phyloP scores from a whole-genome alignment of 1,140 invertebrate species.

The Drosophila simulans region DNA sequence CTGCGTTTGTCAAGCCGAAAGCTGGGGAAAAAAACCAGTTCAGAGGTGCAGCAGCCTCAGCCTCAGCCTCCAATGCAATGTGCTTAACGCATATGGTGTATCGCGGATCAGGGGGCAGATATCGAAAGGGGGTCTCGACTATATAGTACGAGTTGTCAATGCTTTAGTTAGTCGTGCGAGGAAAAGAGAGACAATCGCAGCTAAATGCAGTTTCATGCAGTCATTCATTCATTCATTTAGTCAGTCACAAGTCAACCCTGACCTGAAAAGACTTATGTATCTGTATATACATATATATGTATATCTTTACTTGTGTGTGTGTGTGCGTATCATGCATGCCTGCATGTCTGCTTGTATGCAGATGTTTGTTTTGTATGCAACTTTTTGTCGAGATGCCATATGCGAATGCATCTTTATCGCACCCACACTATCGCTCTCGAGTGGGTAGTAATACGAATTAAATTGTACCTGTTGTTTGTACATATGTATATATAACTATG shows the following conservation, averaged over 20 bases:
- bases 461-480: not conserved
- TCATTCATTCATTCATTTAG: constrained; percentile 82
- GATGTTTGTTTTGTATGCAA: constrained; percentile 19
- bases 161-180: constrained; percentile 76
- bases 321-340: constrained; percentile 39
- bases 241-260: constrained; percentile 84
- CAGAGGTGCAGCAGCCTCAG: constrained; percentile 54
- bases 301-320: constrained; percentile 17
- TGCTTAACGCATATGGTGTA: constrained; percentile 60
- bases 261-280: constrained; percentile 72
- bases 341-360: constrained; percentile 28
- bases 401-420: constrained; percentile 29
- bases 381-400: constrained; percentile 23
- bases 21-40: constrained; percentile 46
- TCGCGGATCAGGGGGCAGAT: constrained; percentile 8
- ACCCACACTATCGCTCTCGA: constrained; percentile 1
- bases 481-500: not conserved
- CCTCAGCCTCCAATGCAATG: constrained; percentile 48
- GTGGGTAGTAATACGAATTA: not conserved
- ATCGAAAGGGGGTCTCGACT: constrained; percentile 16
- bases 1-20: constrained; percentile 44
- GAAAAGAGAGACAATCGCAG: constrained; percentile 45
- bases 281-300: constrained; percentile 27
- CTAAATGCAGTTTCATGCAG: constrained; percentile 77
- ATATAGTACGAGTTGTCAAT: constrained; percentile 77